These are phyloP conservation scores for Indicator indicator DNA, from an alignment of 2,113 vertebrate species.

Conservation along the genomic window DNA sequence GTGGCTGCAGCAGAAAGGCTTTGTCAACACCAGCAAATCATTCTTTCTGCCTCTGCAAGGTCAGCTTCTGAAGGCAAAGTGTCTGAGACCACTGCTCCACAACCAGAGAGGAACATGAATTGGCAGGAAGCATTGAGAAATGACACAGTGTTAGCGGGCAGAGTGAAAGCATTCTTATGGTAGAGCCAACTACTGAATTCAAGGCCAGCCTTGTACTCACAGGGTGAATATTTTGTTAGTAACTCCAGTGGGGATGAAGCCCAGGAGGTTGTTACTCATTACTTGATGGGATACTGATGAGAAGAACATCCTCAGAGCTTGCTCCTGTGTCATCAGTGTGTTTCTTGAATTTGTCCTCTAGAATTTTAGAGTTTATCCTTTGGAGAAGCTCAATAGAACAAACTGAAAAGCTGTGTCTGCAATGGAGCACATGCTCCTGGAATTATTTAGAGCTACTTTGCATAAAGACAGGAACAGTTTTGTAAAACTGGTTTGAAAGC, in stretches of 20 bases:
- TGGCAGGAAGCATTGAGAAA: background rate
- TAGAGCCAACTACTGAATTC: background rate
- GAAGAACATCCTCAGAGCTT: background rate
- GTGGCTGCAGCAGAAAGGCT: background rate
- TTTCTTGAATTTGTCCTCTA: background rate
- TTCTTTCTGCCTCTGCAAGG: slow-evolving; percentile 12
- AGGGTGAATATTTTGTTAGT: background rate
- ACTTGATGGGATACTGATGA: background rate
- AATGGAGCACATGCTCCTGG: background rate
- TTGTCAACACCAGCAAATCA: slow-evolving; percentile 43
- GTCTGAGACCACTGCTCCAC: background rate
- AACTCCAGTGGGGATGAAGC: background rate
- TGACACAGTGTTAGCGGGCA: background rate
- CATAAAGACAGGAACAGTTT: background rate
- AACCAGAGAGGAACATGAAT: background rate
- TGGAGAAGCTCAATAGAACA: background rate
- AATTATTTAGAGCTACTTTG: background rate
- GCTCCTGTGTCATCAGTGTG: background rate
- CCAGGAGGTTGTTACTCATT: slow-evolving; percentile 30
- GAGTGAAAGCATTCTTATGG: background rate
- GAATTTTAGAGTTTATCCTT: background rate
- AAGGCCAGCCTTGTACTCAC: background rate
- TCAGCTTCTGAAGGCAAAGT: background rate
- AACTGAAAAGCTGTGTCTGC: background rate
- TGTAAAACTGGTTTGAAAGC: background rate